Evolutionary conservation across 2,113 vertebrate species (phyloP).

Genomic region (Upupa epops): DNA sequence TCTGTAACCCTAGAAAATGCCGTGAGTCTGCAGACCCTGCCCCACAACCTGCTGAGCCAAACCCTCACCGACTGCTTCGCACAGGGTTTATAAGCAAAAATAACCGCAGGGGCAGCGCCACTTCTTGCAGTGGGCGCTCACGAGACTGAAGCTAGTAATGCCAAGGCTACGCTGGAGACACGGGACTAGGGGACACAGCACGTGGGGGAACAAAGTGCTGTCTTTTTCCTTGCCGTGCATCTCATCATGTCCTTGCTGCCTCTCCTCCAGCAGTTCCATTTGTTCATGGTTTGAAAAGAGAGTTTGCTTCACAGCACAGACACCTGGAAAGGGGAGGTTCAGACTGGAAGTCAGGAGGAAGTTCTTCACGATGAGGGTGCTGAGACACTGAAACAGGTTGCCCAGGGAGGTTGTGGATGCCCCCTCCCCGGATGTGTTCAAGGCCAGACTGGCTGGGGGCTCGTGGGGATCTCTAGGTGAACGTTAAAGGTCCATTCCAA

Average conservation of each 20-base stretch:
- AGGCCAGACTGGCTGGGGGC: too few relatives aligned
- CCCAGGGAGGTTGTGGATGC: too few relatives aligned
- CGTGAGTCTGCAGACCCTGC: not conserved
- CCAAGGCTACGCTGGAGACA: not conserved
- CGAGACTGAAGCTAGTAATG: not conserved
- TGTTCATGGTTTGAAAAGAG: not conserved
- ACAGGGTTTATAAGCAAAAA: conserved; percentile 12
- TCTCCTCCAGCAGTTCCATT: not conserved
- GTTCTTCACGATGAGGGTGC: too few relatives aligned
- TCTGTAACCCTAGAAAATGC: not conserved
- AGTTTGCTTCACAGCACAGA: not conserved
- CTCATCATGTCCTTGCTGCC: not conserved
- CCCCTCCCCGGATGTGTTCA: too few relatives aligned
- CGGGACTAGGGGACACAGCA: not conserved
- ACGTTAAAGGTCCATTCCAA: too few relatives aligned
- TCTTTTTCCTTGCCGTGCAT: not conserved
- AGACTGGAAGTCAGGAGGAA: too few relatives aligned
- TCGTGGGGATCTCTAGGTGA: too few relatives aligned
- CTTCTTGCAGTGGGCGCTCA: not conserved
- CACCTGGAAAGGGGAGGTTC: too few relatives aligned
- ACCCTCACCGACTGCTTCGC: conserved; percentile 17
- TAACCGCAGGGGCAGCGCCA: not conserved
- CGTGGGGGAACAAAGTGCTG: accelerated
- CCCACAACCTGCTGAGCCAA: not conserved
- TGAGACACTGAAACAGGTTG: too few relatives aligned